phyloP scores from a whole-genome alignment of 2,113 vertebrate species.

The Pterocles gutturalis region DNA sequence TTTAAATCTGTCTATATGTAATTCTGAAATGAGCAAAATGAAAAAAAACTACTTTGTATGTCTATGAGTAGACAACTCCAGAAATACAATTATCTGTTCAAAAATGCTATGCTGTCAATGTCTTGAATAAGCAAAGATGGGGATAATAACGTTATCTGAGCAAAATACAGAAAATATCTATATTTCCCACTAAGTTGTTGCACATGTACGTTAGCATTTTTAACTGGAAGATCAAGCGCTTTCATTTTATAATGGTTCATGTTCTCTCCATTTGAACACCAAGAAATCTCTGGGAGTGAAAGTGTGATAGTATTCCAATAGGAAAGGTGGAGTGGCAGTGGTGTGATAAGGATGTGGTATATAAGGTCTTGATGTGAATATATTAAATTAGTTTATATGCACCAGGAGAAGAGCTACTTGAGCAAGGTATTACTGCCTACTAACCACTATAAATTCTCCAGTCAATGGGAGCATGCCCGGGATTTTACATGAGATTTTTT shows the following conservation, averaged over 20 bases:
- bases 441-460: slow-evolving; percentile 26
- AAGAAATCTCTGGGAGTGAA: neutral
- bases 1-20: slow-evolving; percentile 30
- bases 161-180: neutral
- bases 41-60: slow-evolving; percentile 39
- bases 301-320: neutral
- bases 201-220: neutral
- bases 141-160: neutral
- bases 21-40: slow-evolving; percentile 26
- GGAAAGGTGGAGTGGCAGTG: slow-evolving; percentile 15
- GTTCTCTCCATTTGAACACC: neutral
- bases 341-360: neutral
- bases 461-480: neutral
- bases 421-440: slow-evolving; percentile 16
- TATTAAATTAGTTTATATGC: slow-evolving; percentile 57
- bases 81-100: neutral
- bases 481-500: neutral
- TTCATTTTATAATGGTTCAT: neutral
- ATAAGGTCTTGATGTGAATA: slow-evolving; percentile 16
- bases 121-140: neutral
- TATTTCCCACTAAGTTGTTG: neutral
- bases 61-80: neutral
- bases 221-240: neutral
- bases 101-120: neutral
- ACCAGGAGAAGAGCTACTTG: slow-evolving; percentile 38